Percentiles rank a stretch among this genome's conserved stretches.
These are phyloP conservation scores for Tortrix viridana DNA, from an alignment of 2,888 invertebrate species.

Conservation along the genomic window DNA sequence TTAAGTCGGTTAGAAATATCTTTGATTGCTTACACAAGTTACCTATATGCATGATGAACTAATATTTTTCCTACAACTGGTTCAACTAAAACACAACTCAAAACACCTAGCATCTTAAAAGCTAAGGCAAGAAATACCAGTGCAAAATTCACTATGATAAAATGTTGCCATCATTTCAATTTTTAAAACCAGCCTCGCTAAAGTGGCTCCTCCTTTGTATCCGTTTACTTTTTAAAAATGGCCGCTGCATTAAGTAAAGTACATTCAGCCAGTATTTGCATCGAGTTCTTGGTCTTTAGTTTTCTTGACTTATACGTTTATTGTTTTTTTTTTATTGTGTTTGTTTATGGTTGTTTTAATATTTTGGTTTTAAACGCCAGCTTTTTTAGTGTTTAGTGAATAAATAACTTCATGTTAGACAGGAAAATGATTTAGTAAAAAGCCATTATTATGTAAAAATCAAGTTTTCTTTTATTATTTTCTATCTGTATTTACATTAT, in stretches of 20 bases:
- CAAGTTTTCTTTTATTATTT: too few species aligned
- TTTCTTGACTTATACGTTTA: not conserved
- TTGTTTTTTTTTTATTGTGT: slow-evolving; percentile 21
- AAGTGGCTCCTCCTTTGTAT: slow-evolving; percentile 27
- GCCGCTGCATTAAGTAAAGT: slow-evolving; percentile 32
- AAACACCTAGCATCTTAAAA: not conserved
- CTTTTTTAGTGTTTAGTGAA: too few species aligned
- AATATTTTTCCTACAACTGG: not conserved
- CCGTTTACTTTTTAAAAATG: slow-evolving; percentile 40
- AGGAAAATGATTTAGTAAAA: too few species aligned
- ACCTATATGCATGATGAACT: too few species aligned
- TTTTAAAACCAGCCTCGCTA: slow-evolving; percentile 18
- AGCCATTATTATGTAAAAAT: too few species aligned
- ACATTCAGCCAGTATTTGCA: slow-evolving; percentile 36
- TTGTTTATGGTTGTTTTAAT: slow-evolving; percentile 16
- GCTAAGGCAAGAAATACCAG: slow-evolving; percentile 2
- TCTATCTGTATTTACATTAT: too few species aligned
- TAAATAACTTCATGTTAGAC: too few species aligned
- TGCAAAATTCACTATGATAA: slow-evolving; percentile 24
- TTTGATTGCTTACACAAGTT: too few species aligned
- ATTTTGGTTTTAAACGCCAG: not conserved
- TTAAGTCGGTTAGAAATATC: too few species aligned
- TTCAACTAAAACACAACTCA: too few species aligned
- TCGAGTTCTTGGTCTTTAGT: slow-evolving; percentile 17
- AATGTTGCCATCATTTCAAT: slow-evolving; percentile 31